These are phyloP conservation scores for Amaurobius ferox DNA, from an alignment of 2,888 invertebrate genomes.

Conservation along the genomic window DNA sequence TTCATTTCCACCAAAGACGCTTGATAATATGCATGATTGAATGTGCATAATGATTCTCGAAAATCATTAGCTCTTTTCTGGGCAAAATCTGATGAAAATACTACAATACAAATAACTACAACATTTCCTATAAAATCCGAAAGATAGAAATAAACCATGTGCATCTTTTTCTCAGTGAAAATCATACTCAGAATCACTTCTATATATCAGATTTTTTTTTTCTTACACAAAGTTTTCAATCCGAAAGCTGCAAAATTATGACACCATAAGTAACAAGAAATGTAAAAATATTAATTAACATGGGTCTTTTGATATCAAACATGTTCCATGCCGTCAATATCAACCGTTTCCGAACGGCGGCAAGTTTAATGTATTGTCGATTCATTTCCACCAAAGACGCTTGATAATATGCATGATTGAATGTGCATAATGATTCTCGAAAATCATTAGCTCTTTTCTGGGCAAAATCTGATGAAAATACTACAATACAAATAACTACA, in stretches of 20 bases:
- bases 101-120: not conserved
- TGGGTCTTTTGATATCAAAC: conserved; percentile 14
- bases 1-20: not conserved
- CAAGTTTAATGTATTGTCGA: not conserved
- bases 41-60: not conserved
- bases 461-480: conserved; percentile 15
- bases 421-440: not conserved
- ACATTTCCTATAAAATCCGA: conserved; percentile 3
- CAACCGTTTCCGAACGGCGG: conserved; percentile 10
- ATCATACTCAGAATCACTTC: too few relatives aligned
- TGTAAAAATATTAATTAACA: conserved; percentile 11
- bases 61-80: conserved; percentile 19
- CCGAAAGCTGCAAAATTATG: conserved; percentile 32
- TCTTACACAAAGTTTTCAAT: too few relatives aligned
- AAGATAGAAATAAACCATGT: conserved; percentile 7
- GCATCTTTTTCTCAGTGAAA: not conserved
- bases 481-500: not conserved
- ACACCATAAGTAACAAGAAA: conserved; percentile 37
- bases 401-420: not conserved
- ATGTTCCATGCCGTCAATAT: conserved; percentile 41
- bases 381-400: not conserved
- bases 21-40: not conserved
- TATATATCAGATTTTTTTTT: too few relatives aligned
- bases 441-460: conserved; percentile 19
- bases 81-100: conserved; percentile 15